A percentile compares a stretch with the other conserved stretches of the same genome.
phyloP scores from a whole-genome alignment of 2,888 invertebrate species.

The Drosophila macrospina region DNA sequence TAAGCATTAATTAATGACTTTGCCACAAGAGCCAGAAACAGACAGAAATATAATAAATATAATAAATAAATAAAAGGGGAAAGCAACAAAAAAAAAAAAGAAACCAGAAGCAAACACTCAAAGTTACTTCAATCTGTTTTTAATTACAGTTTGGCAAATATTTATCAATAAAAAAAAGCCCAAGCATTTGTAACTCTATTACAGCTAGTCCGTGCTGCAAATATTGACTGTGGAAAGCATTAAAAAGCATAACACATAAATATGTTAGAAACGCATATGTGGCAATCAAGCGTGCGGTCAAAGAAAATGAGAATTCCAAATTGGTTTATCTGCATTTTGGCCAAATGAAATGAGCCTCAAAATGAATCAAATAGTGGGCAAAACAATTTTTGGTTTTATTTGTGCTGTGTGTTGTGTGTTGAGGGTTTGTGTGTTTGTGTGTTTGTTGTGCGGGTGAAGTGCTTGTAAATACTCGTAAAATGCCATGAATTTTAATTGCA shows the following conservation, averaged over 20 bases:
- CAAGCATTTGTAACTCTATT: constrained; percentile 8
- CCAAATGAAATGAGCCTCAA: constrained; percentile 11
- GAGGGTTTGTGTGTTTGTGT: constrained; percentile 19
- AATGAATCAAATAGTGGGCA: constrained; percentile 16
- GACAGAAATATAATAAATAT: background rate
- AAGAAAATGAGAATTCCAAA: constrained; percentile 28
- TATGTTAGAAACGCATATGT: constrained; percentile 14
- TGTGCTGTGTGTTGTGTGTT: constrained; percentile 16
- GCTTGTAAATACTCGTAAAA: constrained; percentile 51
- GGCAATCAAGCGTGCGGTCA: constrained; percentile 33
- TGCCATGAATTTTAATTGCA: constrained; percentile 66
- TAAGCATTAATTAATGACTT: constrained; percentile 14
- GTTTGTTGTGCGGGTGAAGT: constrained; percentile 45
- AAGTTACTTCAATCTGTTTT: constrained; percentile 18
- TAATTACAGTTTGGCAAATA: constrained; percentile 9
- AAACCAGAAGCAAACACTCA: background rate
- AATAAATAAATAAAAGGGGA: too few relatives aligned
- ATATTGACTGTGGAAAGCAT: constrained; percentile 22
- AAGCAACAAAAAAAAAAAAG: too few relatives aligned
- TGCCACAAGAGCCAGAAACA: constrained; percentile 1
- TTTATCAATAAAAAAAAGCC: constrained; percentile 13
- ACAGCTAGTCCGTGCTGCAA: constrained; percentile 11
- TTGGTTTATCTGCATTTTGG: constrained; percentile 4
- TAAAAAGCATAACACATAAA: constrained; percentile 33
- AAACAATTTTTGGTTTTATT: constrained; percentile 25